Base-by-base conservation (phyloP, 2,888 invertebrate species). In the Cataglyphis rosenhaueri region DNA sequence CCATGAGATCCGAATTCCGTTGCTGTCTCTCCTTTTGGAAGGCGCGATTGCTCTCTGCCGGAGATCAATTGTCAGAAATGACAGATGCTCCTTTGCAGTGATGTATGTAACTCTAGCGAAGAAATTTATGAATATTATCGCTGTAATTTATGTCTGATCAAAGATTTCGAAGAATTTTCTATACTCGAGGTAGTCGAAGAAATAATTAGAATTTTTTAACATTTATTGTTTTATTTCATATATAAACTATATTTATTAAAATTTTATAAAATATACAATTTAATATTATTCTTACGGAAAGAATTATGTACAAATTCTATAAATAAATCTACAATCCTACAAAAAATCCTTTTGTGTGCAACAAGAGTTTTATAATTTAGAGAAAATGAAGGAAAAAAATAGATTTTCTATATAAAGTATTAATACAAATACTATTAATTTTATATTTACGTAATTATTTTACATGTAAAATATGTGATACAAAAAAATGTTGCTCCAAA, bases 1-100 rank as follows among this genome's bases (percentile, higher is more conserved):
- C 78, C 15, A 82, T 84, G 89, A 86, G 84, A 86, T 84, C 81
- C 74, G 59, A 83, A 52, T 71, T 87, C 57, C 74, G 76, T 61
- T 82, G 41, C 70, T n/a, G 55, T 66, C 81, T 55, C 48, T 35
- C 57, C 12, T 21, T 29, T n/a, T 38, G 41, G 32, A 78, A 78
- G 78, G 15, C 57, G 57, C 57, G 32, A 59, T 32, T 1, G 5
- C 32, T 44, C 10, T 32, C 32, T 21, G 29, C 3, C 9, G 9
- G n/a, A 76, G 5, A 57, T 66, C 21, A 57, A 57, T 66, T 32
- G 66, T 59, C 21, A 41, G 18, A 41, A 78, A 21, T 18, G 21
- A 38, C 3, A n/a, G 38, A 52, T 38, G 25, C 21, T 12, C 4
- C 15, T 41, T 29, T 41, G 12, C 18, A 2, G 12, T 38, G 15